Evolutionary conservation across 2,113 vertebrate genomes (phyloP).

Genomic region (Felis catus): DNA sequence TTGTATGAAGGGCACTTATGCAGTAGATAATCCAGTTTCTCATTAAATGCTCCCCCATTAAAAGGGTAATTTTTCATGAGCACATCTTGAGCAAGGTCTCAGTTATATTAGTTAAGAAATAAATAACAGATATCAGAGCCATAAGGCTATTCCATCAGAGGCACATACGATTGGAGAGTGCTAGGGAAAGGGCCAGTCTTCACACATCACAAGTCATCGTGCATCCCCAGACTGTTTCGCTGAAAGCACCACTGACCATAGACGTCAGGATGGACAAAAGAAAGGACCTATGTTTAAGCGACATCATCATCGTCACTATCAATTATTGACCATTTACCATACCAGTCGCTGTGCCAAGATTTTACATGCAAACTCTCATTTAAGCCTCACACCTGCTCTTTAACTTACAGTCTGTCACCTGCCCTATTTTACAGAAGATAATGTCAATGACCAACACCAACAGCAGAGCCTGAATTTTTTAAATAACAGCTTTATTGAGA

Average conservation of each 20-base stretch:
- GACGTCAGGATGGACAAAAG: neutral
- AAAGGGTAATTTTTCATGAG: conserved; percentile 79
- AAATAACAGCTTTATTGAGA: neutral
- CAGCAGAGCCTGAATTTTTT: neutral
- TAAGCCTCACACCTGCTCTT: neutral
- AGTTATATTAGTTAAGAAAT: conserved; percentile 71
- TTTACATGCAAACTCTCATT: neutral
- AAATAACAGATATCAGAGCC: conserved; percentile 74
- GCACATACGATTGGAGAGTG: neutral
- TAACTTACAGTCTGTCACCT: neutral
- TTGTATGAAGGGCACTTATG: conserved; percentile 68
- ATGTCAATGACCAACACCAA: neutral
- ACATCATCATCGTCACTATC: neutral
- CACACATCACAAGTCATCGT: neutral
- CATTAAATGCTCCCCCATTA: conserved; percentile 74
- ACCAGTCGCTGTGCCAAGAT: neutral
- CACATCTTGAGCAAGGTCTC: conserved; percentile 68
- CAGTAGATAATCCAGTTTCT: conserved; percentile 69
- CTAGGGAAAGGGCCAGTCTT: neutral
- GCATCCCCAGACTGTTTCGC: neutral
- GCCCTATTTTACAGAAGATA: neutral
- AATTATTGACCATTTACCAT: neutral
- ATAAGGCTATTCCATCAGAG: neutral
- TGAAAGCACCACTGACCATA: neutral
- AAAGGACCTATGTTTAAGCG: neutral